These are phyloP conservation scores for Drosophila melanica DNA, from an alignment of 1,140 invertebrate genomes.

Conservation along the genomic window DNA sequence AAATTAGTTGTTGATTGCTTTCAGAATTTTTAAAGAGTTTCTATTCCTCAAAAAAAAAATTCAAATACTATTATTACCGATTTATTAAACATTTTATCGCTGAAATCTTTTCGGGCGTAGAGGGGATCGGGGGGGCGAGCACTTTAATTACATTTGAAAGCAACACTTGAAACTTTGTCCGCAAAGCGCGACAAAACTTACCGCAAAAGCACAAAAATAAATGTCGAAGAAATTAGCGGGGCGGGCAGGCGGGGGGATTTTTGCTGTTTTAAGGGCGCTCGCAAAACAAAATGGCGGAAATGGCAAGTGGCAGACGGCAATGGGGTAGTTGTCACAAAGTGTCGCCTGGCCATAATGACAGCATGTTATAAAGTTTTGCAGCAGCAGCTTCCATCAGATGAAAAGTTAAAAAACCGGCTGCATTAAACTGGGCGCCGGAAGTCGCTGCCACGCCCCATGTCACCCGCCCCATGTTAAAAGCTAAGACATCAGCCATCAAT, in stretches of 20 bases:
- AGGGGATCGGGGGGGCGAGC: slow-evolving; percentile 7
- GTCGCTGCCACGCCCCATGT: slow-evolving; percentile 22
- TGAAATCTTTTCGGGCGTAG: slow-evolving; percentile 42
- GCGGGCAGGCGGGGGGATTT: background rate
- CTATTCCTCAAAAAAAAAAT: background rate
- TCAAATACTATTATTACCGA: slow-evolving; percentile 42
- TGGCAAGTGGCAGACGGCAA: slow-evolving; percentile 50
- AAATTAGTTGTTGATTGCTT: slow-evolving; percentile 76
- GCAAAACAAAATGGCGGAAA: slow-evolving; percentile 50
- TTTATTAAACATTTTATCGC: slow-evolving; percentile 55
- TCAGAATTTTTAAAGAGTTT: background rate
- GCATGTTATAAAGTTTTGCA: slow-evolving; percentile 66
- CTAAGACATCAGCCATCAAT: slow-evolving; percentile 36
- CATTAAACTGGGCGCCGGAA: slow-evolving; percentile 52
- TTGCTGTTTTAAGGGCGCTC: slow-evolving; percentile 1
- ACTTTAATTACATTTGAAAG: slow-evolving; percentile 81
- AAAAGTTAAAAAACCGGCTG: slow-evolving; percentile 60
- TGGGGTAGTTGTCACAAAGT: slow-evolving; percentile 51
- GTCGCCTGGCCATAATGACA: slow-evolving; percentile 77
- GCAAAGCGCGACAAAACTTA: slow-evolving; percentile 65
- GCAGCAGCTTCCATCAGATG: slow-evolving; percentile 40
- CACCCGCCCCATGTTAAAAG: background rate
- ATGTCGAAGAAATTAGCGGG: slow-evolving; percentile 66
- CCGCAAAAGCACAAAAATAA: slow-evolving; percentile 76
- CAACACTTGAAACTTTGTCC: slow-evolving; percentile 79